phyloP scores from a whole-genome alignment of 2,797 vertebrate species.

The Diglossa cyanea region DNA sequence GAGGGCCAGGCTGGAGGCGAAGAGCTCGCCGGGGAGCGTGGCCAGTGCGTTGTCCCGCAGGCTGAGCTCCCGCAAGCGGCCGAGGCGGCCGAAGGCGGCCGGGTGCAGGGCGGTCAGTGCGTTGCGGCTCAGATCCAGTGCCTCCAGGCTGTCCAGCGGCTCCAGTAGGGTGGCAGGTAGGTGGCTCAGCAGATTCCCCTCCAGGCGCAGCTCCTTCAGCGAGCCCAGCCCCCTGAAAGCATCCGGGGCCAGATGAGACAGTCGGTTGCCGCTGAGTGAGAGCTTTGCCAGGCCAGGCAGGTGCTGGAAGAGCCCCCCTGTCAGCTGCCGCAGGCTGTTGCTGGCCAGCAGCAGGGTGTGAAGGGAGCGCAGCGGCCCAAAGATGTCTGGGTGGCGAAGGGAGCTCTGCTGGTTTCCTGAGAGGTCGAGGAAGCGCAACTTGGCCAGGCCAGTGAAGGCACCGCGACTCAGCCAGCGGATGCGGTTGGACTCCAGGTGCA shows the following conservation, averaged over 20 bases:
- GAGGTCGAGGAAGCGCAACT: constrained; percentile 90
- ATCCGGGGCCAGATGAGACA: constrained; percentile 79
- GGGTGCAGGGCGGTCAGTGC: constrained; percentile 79
- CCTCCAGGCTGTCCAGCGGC: constrained; percentile 83
- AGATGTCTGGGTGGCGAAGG: constrained; percentile 80
- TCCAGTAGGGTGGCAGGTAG: constrained; percentile 84
- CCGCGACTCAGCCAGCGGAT: constrained; percentile 87
- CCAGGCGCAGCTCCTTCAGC: constrained; percentile 85
- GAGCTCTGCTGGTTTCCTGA: constrained; percentile 87
- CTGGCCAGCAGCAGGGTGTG: constrained; percentile 86
- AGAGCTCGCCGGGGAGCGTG: constrained; percentile 82
- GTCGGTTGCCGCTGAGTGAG: constrained; percentile 86
- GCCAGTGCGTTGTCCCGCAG: constrained; percentile 86
- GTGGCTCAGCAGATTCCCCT: constrained; percentile 85
- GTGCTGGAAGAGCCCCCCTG: constrained; percentile 84
- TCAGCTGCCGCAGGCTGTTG: constrained; percentile 85
- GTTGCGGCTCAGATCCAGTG: constrained; percentile 88
- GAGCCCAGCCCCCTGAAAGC: constrained; percentile 83
- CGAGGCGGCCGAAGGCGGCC: constrained; percentile 77
- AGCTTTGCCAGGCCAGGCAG: constrained; percentile 84
- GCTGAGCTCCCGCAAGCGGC: constrained; percentile 83
- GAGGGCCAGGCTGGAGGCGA: constrained; percentile 83
- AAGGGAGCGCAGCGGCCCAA: constrained; percentile 83
- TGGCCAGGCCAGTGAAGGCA: constrained; percentile 84
- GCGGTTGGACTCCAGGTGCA: constrained; percentile 90